These are phyloP conservation scores for Solenopsis invicta DNA, from an alignment of 1,140 invertebrate genomes.

Conservation along the genomic window DNA sequence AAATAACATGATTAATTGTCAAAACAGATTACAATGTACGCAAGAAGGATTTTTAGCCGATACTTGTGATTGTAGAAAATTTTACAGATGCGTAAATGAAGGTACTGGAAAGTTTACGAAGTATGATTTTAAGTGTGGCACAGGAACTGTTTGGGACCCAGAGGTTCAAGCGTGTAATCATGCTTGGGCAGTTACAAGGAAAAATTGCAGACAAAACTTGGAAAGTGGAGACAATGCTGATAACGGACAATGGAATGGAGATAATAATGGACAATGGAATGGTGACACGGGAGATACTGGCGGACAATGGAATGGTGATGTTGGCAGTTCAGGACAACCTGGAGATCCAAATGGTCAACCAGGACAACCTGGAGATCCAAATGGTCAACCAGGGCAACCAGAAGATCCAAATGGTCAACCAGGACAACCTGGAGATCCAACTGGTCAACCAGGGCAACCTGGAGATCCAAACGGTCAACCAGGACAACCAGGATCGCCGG, in stretches of 20 bases:
- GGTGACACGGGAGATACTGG: slow-evolving; percentile 54
- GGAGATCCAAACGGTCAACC: slow-evolving; percentile 18
- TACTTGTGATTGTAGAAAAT: slow-evolving; percentile 91
- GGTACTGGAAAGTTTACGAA: slow-evolving; percentile 87
- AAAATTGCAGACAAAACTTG: slow-evolving; percentile 70
- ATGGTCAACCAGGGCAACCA: slow-evolving; percentile 86
- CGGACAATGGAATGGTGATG: slow-evolving; percentile 69
- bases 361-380: slow-evolving; percentile 29
- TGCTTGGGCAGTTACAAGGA: slow-evolving; percentile 87
- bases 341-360: slow-evolving; percentile 40
- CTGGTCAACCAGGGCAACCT: slow-evolving; percentile 86
- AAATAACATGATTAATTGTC: slow-evolving; percentile 13
- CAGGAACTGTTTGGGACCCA: slow-evolving; percentile 92
- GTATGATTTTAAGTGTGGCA: slow-evolving; percentile 91
- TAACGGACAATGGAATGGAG: slow-evolving; percentile 68
- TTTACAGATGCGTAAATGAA: slow-evolving; percentile 92
- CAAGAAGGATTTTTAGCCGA: slow-evolving; percentile 91
- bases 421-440: slow-evolving; percentile 28
- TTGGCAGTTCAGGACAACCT: slow-evolving; percentile 77
- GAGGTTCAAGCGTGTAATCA: slow-evolving; percentile 90
- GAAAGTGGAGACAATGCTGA: slow-evolving; percentile 23
- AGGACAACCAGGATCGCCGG: no score
- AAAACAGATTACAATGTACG: slow-evolving; percentile 77
- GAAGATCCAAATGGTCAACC: slow-evolving; percentile 39
- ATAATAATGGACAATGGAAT: slow-evolving; percentile 68